phyloP scores from a whole-genome alignment of 1,140 invertebrate species.

The Oedothorax gibbosus region DNA sequence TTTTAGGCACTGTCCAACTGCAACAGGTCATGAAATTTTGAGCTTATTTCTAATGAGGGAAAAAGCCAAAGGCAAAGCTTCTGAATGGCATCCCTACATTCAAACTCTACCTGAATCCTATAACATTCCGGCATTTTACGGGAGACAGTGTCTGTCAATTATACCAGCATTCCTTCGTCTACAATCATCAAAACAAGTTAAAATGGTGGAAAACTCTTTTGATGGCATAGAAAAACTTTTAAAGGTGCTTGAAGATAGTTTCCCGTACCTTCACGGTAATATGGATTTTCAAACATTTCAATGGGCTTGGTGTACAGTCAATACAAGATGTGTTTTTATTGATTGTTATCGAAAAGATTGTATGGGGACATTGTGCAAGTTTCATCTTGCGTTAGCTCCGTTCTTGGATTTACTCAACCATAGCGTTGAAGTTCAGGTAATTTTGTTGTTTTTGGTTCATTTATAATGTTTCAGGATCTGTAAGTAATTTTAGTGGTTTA shows the following conservation, averaged over 20 bases:
- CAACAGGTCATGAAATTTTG: conserved; percentile 65
- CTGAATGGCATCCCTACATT: conserved; percentile 72
- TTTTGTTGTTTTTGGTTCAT: too few species aligned
- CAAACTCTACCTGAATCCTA: conserved; percentile 73
- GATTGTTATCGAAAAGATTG: conserved; percentile 45
- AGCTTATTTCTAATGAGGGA: conserved; percentile 75
- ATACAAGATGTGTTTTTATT: conserved; percentile 78
- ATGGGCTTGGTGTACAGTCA: conserved; percentile 80
- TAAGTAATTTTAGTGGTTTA: too few species aligned
- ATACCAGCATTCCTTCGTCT: conserved; percentile 71
- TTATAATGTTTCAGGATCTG: too few species aligned
- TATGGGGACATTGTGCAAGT: conserved; percentile 66
- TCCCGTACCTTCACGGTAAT: conserved; percentile 42
- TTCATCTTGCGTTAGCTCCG: conserved; percentile 78
- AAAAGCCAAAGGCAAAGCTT: conserved; percentile 63
- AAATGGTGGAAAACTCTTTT: conserved; percentile 33
- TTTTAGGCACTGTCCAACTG: conserved; percentile 32
- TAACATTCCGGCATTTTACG: conserved; percentile 67
- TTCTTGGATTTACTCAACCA: conserved; percentile 86
- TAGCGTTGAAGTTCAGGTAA: conserved; percentile 65
- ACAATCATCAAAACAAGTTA: conserved; percentile 65
- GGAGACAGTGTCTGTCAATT: conserved; percentile 62
- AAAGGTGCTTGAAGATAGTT: conserved; percentile 41
- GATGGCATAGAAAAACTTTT: conserved; percentile 30
- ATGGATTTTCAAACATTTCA: conserved; percentile 63